Base-by-base conservation (phyloP, 2,797 vertebrate species). In the Chelonia mydas region DNA sequence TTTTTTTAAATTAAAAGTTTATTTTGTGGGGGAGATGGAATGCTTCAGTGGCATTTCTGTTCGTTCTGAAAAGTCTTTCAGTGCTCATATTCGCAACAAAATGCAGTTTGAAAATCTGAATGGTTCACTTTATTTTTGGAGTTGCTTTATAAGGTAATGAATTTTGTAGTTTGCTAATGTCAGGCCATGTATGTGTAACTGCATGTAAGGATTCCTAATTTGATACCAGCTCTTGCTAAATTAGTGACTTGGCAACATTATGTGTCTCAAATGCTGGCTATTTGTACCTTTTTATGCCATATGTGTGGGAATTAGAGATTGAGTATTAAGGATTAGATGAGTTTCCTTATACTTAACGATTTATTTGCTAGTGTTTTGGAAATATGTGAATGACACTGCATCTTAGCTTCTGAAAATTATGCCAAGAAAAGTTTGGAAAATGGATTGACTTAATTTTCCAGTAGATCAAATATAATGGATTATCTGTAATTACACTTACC, bases 131-230 rank as follows among this genome's bases (percentile, higher is more conserved):
- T 96, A 80, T 92, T 97, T 96, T 96, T 95, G 27, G 89, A 90
- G n/a, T 83, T 93, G 49, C 78, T 96, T 97, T 96, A 97, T 96
- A 76, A 87, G 93, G 95, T 93, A 89, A 72, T 91, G 59, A 93
- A 94, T 96, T 93, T 94, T 89, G 33, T 27, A 53, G 9, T 83
- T 89, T 96, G 65, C 5, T 31, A 78, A 90, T 88, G 81, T 8
- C 47, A 93, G 74, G 37, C 55, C 45, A 49, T 86, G 53, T 95
- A 76, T 79, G 28, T 90, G 54, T 81, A 90, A 76, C 28, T 84
- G 9, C 68, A 17, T 81, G 92, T 93, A 95, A 84, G 84, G 84
- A 84, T 92, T 93, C 4, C n/a, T 95, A 49, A 90, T 82, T 50
- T 88, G 89, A 89, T 91, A 88, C 59, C 31, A 47, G 19, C 78